Evolutionary conservation across 2,113 vertebrate species (phyloP), one percentile per base, ranked within the genome.

Genomic region (Pipra filicauda): DNA sequence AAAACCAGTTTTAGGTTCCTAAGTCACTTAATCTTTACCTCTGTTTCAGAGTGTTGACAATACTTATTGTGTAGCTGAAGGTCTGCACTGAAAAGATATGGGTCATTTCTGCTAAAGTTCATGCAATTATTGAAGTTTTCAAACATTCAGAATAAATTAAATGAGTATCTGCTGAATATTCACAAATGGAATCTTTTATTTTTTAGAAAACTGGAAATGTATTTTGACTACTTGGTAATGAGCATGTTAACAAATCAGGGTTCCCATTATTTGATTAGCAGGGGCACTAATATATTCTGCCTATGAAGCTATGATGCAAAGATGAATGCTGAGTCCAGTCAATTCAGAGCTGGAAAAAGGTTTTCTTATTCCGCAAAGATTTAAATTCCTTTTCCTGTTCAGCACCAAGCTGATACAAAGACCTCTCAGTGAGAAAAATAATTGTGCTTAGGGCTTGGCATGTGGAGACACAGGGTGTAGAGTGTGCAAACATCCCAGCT

Each of bases 331-430:
- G 58, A 79, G 43, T 28, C 37, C 46, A 46, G 41, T 19, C 51
- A 31, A 27, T 43, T 74, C 30, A 81, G 76, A 78, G 41, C 26
- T 77, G 78, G 72, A 64, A 78, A 54, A 55, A 83, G 43, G 6
- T 59, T 78, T 92, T 77, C 54, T 64, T 69, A 49, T 43, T 69
- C 71, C 73, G 66, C 15, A 65, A 83, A 64, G 61, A 74, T 67
- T 59, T 80, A 67, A 84, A 91, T 84, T 95, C n/a, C 64, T 78
- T 67, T 92, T 77, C n/a, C 51, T 92, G 61, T 77, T 93, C 84
- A 89, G 89, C 52, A 70, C 30, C 73, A 78, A 78, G 69, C n/a
- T 78, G 77, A 93, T 71, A 64, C n/a, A 77, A 83, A 94, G 43
- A 35, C 30, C 26, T 59, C 73, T 86, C 65, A 55, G 48, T 3